Evolutionary conservation across 2,797 vertebrate species (phyloP), one percentile per base, ranked within the genome.

Genomic region (Ctenopoma kingsleyae): DNA sequence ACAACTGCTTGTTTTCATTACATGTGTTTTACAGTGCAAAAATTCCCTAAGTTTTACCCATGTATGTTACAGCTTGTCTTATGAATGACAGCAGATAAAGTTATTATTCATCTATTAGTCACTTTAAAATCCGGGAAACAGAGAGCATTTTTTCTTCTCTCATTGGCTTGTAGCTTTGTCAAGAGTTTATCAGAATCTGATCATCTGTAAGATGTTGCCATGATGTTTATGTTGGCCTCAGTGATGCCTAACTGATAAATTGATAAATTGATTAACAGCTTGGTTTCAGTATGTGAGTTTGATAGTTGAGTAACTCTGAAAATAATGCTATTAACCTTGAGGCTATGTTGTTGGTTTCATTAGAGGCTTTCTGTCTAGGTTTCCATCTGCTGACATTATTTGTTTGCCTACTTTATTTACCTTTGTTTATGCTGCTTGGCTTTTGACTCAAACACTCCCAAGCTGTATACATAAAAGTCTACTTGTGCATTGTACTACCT

Each of bases 341-440:
- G 69, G 71, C 66, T 53, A 20, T 44, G 49, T 48, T 27, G 78
- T 47, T 59, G 53, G 66, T 81, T 82, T 86, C 44, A 52, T 58
- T 74, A 46, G 19, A 52, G 57, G 46, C 27, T 74, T 56, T 76
- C 72, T 66, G 40, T 69, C 43, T 75, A 83, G 76, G 54, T 78
- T 80, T 83, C 86, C 85, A 87, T 87, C 83, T 87, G 85, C 77
- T 81, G 76, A 89, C 94, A 92, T 92, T 95, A 85, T 95, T 95
- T 97, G 96, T 98, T 97, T 97, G 96, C 95, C 94, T 93, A 94
- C 93, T 95, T 96, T 96, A 95, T 97, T 95, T 94, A 95, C 94
- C 90, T 94, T 93, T 97, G 96, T 99, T 98, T 98, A 97, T 95
- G 87, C 91, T 82, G 87, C 90, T 94, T 93, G 94, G 95, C 94